These are phyloP conservation scores for Falco naumanni DNA, from an alignment of 2,797 vertebrate species.

Conservation along the genomic window DNA sequence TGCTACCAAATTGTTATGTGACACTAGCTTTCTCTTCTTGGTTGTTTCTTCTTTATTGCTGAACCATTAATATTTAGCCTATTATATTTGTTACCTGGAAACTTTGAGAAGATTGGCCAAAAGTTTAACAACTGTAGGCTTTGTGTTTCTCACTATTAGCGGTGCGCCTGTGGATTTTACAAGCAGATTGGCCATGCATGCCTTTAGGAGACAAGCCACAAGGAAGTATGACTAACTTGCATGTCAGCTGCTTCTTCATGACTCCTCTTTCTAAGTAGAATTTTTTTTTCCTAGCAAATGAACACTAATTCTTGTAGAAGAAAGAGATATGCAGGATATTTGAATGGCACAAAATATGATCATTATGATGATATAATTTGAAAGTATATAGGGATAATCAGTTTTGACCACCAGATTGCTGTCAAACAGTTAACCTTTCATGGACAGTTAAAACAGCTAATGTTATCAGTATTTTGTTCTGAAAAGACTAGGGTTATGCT, in stretches of 20 bases:
- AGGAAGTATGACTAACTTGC: slow-evolving; percentile 60
- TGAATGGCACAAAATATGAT: background rate
- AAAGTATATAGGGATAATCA: background rate
- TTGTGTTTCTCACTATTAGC: background rate
- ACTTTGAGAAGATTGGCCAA: background rate
- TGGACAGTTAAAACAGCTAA: background rate
- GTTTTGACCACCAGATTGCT: slow-evolving; percentile 7
- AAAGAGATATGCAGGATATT: background rate
- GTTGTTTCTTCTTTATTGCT: background rate
- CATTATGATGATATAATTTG: background rate
- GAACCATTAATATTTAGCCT: background rate
- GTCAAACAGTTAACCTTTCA: background rate
- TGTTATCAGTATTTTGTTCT: background rate
- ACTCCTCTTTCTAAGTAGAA: background rate
- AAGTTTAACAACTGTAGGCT: background rate
- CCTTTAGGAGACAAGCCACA: slow-evolving; percentile 29
- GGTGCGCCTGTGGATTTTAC: background rate
- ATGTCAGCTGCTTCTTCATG: slow-evolving; percentile 37
- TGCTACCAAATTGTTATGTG: background rate
- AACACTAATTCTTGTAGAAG: background rate
- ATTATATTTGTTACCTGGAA: background rate
- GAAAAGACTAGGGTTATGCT: background rate
- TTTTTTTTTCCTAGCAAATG: background rate
- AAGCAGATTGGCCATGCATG: slow-evolving; percentile 38
- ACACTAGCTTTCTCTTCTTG: background rate